phyloP scores from a whole-genome alignment of 2,888 invertebrate species.

The Campoplex nolae region DNA sequence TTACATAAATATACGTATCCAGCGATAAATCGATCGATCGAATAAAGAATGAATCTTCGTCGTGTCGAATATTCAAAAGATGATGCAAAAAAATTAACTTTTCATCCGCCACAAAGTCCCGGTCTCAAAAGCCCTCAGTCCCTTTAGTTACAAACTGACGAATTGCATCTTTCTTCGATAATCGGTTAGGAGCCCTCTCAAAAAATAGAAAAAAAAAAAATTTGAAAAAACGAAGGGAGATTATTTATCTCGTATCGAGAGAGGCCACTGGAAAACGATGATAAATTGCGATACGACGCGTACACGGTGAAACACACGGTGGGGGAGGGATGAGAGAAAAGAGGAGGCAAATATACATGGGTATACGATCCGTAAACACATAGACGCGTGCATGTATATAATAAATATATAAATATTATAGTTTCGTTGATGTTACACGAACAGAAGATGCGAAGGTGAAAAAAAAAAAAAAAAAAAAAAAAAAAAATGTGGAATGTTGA shows the following conservation, averaged over 20 bases:
- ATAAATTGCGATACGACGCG: conserved; percentile 61
- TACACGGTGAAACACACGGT: neutral
- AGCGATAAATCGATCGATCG: neutral
- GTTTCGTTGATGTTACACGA: neutral
- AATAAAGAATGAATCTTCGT: neutral
- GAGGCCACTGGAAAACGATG: conserved; percentile 51
- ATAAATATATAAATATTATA: neutral
- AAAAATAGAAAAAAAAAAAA: neutral
- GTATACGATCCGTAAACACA: conserved; percentile 28
- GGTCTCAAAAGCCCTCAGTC: neutral
- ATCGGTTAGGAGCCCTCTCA: neutral
- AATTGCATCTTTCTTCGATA: conserved; percentile 29
- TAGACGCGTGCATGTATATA: neutral
- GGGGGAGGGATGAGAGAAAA: neutral
- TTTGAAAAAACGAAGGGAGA: conserved; percentile 1
- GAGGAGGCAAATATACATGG: neutral
- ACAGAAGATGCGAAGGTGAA: neutral
- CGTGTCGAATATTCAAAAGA: neutral
- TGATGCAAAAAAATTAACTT: neutral
- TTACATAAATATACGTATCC: neutral
- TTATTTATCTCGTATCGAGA: conserved; percentile 43
- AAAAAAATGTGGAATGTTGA: conserved; percentile 62
- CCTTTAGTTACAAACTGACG: conserved; percentile 1
- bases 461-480: neutral
- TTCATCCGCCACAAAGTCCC: neutral